A percentile compares a stretch with the other conserved stretches of the same genome.
Conservation (phyloP, 2,797 vertebrate species). For the Glyptemys insculpta region DNA sequence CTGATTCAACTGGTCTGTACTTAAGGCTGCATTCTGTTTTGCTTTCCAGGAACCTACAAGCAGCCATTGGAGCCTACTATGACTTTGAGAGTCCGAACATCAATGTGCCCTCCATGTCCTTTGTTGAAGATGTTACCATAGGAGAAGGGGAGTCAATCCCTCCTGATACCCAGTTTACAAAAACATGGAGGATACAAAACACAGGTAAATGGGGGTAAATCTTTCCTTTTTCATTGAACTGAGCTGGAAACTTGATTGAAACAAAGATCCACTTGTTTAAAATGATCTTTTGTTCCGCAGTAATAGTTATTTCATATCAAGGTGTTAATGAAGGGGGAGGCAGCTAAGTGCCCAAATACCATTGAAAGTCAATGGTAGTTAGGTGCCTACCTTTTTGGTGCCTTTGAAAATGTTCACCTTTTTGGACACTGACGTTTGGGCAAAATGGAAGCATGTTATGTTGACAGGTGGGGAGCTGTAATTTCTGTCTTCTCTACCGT, state of each 20-base stretch:
- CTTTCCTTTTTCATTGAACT: not conserved
- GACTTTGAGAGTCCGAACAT: conserved; percentile 98
- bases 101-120: conserved; percentile 98
- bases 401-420: not conserved
- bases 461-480: not conserved
- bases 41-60: conserved; percentile 94
- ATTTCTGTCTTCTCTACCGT: not conserved
- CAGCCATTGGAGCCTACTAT: conserved; percentile 98
- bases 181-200: conserved; percentile 99
- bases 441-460: not conserved
- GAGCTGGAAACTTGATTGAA: not conserved
- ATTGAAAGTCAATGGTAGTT: not conserved
- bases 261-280: not conserved
- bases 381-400: not conserved
- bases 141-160: conserved; percentile 99
- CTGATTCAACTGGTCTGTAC: not conserved
- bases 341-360: not conserved
- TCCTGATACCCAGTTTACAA: conserved; percentile 97
- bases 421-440: not conserved
- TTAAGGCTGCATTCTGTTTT: conserved; percentile 54
- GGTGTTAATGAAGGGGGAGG: not conserved
- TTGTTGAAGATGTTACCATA: conserved; percentile 99
- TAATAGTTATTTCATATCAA: not conserved
- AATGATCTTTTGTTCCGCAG: not conserved
- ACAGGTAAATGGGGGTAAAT: conserved; percentile 85